Percentiles rank a stretch among this genome's conserved stretches.
Evolutionary conservation across 2,888 invertebrate species (phyloP).

Genomic region (Neoaliturus tenellus): DNA sequence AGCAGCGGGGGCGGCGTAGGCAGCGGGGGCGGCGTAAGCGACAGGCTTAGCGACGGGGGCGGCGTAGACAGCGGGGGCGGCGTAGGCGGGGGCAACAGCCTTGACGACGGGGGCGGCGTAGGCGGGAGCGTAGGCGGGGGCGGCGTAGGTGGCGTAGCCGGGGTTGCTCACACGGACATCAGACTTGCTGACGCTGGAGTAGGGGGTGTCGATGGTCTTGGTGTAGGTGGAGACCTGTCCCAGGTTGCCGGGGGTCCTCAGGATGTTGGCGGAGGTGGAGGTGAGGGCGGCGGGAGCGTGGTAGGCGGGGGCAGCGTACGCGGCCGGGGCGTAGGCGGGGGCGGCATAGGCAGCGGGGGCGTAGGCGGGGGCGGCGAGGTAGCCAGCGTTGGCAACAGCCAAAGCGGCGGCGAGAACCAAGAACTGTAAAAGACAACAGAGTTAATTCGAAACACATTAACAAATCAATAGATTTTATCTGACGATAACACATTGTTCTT

Average conservation of each 20-base stretch:
- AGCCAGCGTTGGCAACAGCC: constrained; percentile 58
- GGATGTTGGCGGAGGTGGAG: constrained; percentile 77
- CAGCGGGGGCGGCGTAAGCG: constrained; percentile 57
- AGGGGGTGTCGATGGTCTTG: constrained; percentile 78
- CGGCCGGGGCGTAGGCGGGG: constrained; percentile 69
- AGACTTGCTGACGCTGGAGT: constrained; percentile 78
- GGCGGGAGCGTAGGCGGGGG: constrained; percentile 72
- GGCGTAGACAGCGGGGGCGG: constrained; percentile 56
- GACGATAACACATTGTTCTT: too few species aligned
- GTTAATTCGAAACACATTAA: too few species aligned
- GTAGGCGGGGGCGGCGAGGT: constrained; percentile 58
- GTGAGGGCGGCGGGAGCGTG: constrained; percentile 72
- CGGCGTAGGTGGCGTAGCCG: constrained; percentile 73
- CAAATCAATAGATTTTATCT: too few species aligned
- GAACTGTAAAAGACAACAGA: constrained; percentile 55
- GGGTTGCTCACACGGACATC: constrained; percentile 78
- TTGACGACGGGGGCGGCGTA: constrained; percentile 73
- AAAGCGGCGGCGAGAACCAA: constrained; percentile 59
- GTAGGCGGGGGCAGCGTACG: constrained; percentile 69
- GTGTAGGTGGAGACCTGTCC: constrained; percentile 77
- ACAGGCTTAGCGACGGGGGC: constrained; percentile 52
- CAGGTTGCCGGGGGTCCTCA: constrained; percentile 80
- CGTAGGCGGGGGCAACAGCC: constrained; percentile 62
- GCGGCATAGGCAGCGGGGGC: constrained; percentile 70
- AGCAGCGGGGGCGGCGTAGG: constrained; percentile 57